Conservation (phyloP, 1,140 invertebrate species). For the Cydia amplana region DNA sequence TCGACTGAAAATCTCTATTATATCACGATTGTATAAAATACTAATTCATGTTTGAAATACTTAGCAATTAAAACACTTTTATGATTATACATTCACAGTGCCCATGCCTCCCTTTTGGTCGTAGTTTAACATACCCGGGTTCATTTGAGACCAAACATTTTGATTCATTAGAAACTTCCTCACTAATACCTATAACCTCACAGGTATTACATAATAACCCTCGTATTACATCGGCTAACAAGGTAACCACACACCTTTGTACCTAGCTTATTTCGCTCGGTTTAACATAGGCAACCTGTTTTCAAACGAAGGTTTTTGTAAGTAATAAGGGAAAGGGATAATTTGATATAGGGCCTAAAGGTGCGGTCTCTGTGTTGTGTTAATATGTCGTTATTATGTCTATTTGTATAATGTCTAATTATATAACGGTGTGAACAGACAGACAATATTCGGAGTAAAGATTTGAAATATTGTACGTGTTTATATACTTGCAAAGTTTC, state of each 20-base stretch:
- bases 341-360: neutral
- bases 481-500: too few species aligned
- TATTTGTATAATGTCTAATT: neutral
- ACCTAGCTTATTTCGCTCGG: neutral
- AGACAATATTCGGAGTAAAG: neutral
- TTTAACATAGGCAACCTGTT: neutral
- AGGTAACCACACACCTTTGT: neutral
- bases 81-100: too few species aligned
- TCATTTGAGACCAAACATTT: too few species aligned
- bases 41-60: too few species aligned
- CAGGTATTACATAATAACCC: too few species aligned
- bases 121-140: too few species aligned
- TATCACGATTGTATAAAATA: too few species aligned
- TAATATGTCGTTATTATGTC: neutral
- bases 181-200: neutral
- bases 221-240: neutral
- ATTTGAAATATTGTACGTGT: too few species aligned
- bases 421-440: neutral
- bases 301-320: constrained; percentile 1
- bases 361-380: neutral
- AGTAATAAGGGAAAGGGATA: neutral
- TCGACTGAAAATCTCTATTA: too few species aligned
- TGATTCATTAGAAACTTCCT: neutral
- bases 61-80: too few species aligned
- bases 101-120: too few species aligned